Evolutionary conservation across 1,140 invertebrate genomes (phyloP).

Genomic region (Marisa cornuarietis): DNA sequence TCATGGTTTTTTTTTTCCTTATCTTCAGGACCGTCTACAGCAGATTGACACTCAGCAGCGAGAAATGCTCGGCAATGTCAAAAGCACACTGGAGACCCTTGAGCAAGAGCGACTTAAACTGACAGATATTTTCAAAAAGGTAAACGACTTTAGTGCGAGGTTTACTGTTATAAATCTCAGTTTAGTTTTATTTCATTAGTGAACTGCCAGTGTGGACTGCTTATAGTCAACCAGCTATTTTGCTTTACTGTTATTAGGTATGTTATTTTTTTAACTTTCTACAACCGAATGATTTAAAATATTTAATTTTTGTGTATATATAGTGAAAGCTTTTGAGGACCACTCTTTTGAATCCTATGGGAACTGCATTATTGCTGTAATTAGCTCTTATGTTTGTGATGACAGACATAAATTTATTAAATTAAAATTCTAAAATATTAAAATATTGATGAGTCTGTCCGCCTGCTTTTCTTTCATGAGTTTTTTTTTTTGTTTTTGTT

Average conservation of each 20-base stretch:
- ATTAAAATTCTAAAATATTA: too few species aligned
- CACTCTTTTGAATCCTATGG: too few species aligned
- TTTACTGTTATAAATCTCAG: too few species aligned
- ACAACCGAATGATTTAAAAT: too few species aligned
- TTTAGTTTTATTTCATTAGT: neutral
- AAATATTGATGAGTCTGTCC: too few species aligned
- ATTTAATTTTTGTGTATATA: too few species aligned
- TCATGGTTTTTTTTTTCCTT: constrained; percentile 12
- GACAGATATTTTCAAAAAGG: constrained; percentile 55
- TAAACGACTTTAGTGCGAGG: constrained; percentile 8
- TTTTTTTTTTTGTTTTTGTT: too few species aligned
- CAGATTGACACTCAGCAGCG: constrained; percentile 60
- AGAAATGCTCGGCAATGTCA: constrained; percentile 54
- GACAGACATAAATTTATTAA: too few species aligned
- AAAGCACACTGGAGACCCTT: constrained; percentile 50
- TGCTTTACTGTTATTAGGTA: neutral
- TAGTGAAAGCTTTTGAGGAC: too few species aligned
- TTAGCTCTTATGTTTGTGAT: too few species aligned
- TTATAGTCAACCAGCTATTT: neutral
- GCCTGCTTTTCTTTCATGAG: too few species aligned
- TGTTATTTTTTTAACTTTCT: constrained; percentile 1
- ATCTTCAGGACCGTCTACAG: constrained; percentile 53
- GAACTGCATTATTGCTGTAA: too few species aligned
- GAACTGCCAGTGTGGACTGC: neutral
- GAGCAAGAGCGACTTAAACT: constrained; percentile 50